These are phyloP conservation scores for Thermophis baileyi DNA, from an alignment of 2,113 vertebrate genomes.

Conservation along the genomic window DNA sequence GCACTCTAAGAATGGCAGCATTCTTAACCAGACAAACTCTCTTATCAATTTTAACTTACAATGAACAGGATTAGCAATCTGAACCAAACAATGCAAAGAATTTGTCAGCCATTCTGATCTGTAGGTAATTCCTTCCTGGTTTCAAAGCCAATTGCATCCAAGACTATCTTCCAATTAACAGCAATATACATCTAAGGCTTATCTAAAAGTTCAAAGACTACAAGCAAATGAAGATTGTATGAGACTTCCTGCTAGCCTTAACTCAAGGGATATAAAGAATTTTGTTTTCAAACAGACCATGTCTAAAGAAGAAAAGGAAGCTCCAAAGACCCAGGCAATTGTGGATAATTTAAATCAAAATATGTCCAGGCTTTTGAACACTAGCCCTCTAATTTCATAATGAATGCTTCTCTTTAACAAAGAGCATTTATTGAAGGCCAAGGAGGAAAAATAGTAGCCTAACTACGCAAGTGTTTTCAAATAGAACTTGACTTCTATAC, in stretches of 20 bases:
- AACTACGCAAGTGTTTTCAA: slow-evolving; percentile 27
- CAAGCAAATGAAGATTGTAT: slow-evolving; percentile 37
- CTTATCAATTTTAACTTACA: background rate
- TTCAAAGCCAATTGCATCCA: slow-evolving; percentile 1
- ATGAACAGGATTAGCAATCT: background rate
- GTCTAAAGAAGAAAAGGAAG: background rate
- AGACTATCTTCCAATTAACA: slow-evolving; percentile 44
- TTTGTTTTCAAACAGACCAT: background rate
- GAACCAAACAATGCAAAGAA: background rate
- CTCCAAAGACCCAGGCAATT: slow-evolving; percentile 41
- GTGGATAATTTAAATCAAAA: slow-evolving; percentile 58
- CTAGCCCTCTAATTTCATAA: slow-evolving; percentile 40
- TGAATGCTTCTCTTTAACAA: slow-evolving; percentile 28
- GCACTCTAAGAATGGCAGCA: background rate
- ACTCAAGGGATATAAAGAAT: slow-evolving; percentile 48
- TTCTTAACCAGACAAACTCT: background rate
- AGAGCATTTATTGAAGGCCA: slow-evolving; percentile 43
- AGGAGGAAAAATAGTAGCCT: slow-evolving; percentile 48
- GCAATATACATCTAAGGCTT: slow-evolving; percentile 50
- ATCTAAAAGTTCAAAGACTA: slow-evolving; percentile 48
- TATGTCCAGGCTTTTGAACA: slow-evolving; percentile 30
- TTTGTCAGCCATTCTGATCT: background rate
- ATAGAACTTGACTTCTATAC: slow-evolving; percentile 34
- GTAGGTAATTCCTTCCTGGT: background rate
- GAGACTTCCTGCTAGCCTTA: slow-evolving; percentile 42